Conservation (phyloP, 2,797 vertebrate species). For the Cichlasoma orientale region DNA sequence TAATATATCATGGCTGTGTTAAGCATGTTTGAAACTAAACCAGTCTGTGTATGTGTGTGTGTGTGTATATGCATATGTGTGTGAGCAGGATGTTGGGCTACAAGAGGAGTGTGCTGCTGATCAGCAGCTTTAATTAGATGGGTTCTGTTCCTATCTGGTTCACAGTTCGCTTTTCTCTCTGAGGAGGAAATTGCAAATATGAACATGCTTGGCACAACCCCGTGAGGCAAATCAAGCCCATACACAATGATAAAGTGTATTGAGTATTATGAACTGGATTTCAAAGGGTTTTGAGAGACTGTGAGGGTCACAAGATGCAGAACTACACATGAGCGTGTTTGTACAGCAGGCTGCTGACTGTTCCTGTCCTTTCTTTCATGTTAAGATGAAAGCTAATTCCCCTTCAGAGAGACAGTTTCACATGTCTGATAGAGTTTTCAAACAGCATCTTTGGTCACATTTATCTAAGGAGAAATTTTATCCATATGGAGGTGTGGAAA, state of each 20-base stretch:
- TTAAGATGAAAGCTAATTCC: slow-evolving; percentile 35
- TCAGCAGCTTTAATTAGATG: slow-evolving; percentile 38
- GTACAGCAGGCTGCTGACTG: slow-evolving; percentile 2
- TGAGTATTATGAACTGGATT: background rate
- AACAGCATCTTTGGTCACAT: background rate
- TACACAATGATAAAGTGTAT: background rate
- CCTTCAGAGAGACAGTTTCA: background rate
- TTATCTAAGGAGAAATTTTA: slow-evolving; percentile 2
- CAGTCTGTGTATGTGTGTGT: slow-evolving; percentile 10
- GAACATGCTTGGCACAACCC: background rate
- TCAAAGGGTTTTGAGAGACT: slow-evolving; percentile 7
- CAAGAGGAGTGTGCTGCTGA: slow-evolving; percentile 34
- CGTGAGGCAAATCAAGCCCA: background rate
- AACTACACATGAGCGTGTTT: slow-evolving; percentile 7
- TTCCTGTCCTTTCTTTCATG: slow-evolving; percentile 33
- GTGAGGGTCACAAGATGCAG: background rate
- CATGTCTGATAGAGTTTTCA: slow-evolving; percentile 11
- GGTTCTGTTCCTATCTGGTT: slow-evolving; percentile 28
- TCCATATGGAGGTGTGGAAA: background rate
- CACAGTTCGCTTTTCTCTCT: slow-evolving; percentile 24
- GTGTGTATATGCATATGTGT: slow-evolving; percentile 22
- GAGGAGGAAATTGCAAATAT: slow-evolving; percentile 15
- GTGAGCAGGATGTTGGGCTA: slow-evolving; percentile 17
- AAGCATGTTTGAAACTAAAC: slow-evolving; percentile 27
- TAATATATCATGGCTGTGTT: slow-evolving; percentile 17